These are phyloP conservation scores for Notiomystis cincta DNA, from an alignment of 2,113 vertebrate species.

Conservation along the genomic window DNA sequence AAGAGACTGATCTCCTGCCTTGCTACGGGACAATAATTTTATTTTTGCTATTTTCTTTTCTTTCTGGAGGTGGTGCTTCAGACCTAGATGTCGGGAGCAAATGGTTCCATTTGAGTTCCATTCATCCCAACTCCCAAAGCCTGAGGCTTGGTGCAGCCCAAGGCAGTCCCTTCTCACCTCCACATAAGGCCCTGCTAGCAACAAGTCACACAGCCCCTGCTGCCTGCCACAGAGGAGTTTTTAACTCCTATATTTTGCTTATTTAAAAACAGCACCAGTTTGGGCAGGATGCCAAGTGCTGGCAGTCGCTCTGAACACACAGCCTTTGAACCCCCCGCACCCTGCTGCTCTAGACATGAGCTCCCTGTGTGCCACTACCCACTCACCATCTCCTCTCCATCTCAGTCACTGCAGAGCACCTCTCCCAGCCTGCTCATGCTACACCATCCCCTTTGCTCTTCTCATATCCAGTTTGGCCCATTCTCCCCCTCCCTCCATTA, in stretches of 20 bases:
- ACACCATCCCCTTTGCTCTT: neutral
- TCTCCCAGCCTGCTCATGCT: neutral
- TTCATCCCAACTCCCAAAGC: fast-evolving
- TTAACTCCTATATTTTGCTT: neutral
- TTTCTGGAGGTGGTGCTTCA: neutral
- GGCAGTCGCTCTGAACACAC: fast-evolving
- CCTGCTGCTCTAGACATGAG: neutral
- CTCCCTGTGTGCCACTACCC: fast-evolving
- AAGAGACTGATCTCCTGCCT: neutral
- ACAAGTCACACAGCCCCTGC: neutral
- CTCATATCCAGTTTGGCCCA: neutral
- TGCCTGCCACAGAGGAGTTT: neutral
- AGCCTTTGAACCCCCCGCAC: neutral
- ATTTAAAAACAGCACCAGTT: neutral
- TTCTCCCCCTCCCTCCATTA: neutral
- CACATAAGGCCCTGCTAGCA: fast-evolving
- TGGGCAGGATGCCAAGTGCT: neutral
- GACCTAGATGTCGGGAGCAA: neutral
- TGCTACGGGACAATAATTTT: neutral
- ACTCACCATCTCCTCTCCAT: neutral
- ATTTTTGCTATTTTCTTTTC: neutral
- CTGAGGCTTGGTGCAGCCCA: neutral
- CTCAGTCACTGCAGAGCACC: neutral
- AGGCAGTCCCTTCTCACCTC: neutral
- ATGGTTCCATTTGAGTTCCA: neutral